Evolutionary conservation across 35 echinoderm and acorn worm species (phyloP).

Genomic region (Chiridota heheva): DNA sequence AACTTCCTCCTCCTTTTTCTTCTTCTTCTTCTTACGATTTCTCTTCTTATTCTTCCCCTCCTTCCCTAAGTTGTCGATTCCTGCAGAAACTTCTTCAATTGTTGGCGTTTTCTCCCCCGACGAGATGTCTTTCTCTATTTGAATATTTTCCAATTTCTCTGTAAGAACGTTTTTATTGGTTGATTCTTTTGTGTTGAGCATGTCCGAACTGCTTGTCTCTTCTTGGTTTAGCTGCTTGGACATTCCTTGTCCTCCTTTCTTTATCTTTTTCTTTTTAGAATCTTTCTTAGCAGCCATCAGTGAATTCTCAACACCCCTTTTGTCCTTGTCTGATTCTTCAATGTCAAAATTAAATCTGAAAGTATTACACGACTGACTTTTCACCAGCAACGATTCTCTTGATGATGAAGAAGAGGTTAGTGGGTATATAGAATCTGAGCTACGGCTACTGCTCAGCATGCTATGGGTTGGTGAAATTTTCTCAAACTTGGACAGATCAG

Average conservation of each 20-base stretch:
- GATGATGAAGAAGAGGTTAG: constrained; percentile 24
- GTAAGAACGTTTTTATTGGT: too few relatives aligned
- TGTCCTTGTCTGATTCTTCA: constrained; percentile 16
- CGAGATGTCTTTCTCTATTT: not conserved
- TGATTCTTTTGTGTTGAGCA: too few relatives aligned
- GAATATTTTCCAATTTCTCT: too few relatives aligned
- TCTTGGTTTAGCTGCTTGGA: too few relatives aligned
- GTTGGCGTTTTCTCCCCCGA: not conserved
- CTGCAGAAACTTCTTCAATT: not conserved
- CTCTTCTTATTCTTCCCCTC: constrained; percentile 27
- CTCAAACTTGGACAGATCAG: not conserved
- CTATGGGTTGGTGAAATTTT: constrained; percentile 24
- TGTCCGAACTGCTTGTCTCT: not conserved
- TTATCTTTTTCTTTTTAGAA: not conserved
- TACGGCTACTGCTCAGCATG: constrained; percentile 4
- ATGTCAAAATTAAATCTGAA: constrained; percentile 39
- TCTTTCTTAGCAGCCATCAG: not conserved
- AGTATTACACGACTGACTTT: constrained; percentile 2
- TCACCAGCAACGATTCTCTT: not conserved
- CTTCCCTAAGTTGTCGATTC: too few relatives aligned
- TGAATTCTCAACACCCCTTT: not conserved
- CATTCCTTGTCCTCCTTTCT: too few relatives aligned
- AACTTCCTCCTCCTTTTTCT: not conserved
- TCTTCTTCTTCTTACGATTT: constrained; percentile 36
- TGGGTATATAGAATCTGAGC: constrained; percentile 27